Evolutionary conservation across 2,113 vertebrate species (phyloP).

Genomic region (Enhydra lutris): DNA sequence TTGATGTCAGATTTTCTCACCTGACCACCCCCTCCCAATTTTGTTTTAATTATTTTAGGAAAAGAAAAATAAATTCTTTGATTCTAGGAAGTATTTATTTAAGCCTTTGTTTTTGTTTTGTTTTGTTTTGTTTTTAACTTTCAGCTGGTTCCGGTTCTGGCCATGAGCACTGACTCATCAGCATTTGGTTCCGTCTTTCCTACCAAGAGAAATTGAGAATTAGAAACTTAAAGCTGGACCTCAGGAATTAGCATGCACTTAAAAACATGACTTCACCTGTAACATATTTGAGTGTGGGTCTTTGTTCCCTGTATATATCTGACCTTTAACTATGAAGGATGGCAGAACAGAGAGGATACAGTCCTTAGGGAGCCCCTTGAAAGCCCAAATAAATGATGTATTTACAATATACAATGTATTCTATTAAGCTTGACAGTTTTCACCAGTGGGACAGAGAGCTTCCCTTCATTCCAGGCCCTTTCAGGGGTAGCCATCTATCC

Average conservation of each 20-base stretch:
- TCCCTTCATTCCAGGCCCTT: not conserved
- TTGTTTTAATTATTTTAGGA: conserved; percentile 42
- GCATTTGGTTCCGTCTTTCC: not conserved
- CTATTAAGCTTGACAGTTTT: not conserved
- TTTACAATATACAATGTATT: not conserved
- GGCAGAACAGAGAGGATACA: not conserved
- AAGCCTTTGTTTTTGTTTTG: not conserved
- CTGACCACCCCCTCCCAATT: not conserved
- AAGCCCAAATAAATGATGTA: not conserved
- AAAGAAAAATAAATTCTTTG: not conserved
- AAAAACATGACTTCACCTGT: not conserved
- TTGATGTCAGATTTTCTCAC: not conserved
- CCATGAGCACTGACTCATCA: too few species aligned
- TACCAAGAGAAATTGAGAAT: not conserved
- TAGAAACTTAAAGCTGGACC: too few species aligned
- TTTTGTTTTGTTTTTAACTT: not conserved
- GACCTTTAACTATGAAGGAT: not conserved
- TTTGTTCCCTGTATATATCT: not conserved
- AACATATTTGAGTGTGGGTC: not conserved
- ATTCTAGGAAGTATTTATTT: conserved; percentile 27
- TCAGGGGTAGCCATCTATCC: not conserved
- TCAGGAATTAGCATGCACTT: not conserved
- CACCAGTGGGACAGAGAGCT: not conserved
- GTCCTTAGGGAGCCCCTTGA: not conserved
- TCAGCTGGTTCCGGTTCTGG: not conserved